phyloP scores from a whole-genome alignment of 2,888 invertebrate genomes.

The Gnatocerus cornutus region DNA sequence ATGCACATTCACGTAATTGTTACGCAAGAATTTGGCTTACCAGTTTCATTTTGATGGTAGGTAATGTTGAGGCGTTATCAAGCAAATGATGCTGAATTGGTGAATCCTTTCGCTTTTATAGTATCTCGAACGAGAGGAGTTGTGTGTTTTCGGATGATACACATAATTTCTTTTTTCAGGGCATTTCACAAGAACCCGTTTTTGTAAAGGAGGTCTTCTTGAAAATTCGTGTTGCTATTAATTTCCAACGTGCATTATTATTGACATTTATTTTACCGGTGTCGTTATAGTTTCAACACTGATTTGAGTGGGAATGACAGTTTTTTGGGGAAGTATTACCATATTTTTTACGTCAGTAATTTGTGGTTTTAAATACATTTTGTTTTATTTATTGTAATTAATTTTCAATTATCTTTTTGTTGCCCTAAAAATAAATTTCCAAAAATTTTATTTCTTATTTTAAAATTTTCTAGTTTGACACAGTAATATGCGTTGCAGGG shows the following conservation, averaged over 20 bases:
- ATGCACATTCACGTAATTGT: conserved; percentile 31
- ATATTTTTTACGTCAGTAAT: no score
- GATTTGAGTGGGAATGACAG: background rate
- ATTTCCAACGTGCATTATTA: conserved; percentile 32
- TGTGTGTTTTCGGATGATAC: conserved; percentile 44
- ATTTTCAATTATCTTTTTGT: no score
- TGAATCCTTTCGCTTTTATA: conserved; percentile 51
- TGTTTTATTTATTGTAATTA: no score
- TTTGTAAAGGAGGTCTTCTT: conserved; percentile 40
- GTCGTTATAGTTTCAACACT: conserved; percentile 17
- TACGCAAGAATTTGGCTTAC: conserved; percentile 36
- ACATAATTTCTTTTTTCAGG: conserved; percentile 40
- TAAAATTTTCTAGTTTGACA: no score
- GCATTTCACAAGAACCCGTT: conserved; percentile 46
- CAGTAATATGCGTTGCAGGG: no score
- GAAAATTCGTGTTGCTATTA: conserved; percentile 34
- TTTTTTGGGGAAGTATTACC: background rate
- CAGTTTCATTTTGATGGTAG: conserved; percentile 45
- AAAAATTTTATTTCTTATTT: no score
- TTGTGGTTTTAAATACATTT: no score
- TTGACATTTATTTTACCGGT: conserved; percentile 36
- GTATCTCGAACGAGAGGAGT: conserved; percentile 42
- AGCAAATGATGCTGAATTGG: conserved; percentile 46
- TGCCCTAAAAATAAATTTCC: no score
- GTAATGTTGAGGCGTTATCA: conserved; percentile 35